Evolutionary conservation across 2,888 invertebrate genomes (phyloP).

Genomic region (Himalopsyche tibetana): DNA sequence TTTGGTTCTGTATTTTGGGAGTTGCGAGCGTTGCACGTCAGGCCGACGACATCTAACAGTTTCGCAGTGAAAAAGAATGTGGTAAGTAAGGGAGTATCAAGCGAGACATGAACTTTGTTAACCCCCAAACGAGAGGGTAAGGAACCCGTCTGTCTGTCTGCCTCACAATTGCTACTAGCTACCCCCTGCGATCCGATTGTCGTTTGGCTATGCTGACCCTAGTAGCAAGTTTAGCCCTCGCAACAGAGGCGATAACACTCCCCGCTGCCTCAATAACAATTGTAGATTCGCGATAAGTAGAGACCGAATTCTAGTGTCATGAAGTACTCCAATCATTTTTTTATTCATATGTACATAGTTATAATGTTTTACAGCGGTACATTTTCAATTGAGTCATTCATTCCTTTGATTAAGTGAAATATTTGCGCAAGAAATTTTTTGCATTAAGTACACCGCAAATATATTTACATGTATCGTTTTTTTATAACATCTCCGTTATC

Average conservation of each 20-base stretch:
- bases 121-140: slow-evolving; percentile 58
- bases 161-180: slow-evolving; percentile 39
- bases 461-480: too few species aligned
- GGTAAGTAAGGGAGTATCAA: slow-evolving; percentile 44
- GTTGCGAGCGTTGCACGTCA: too few species aligned
- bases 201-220: slow-evolving; percentile 16
- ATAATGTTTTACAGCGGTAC: too few species aligned
- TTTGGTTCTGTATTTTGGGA: too few species aligned
- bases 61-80: not conserved
- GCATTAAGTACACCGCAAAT: too few species aligned
- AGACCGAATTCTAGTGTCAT: not conserved
- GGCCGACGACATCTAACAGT: too few species aligned
- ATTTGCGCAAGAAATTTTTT: too few species aligned
- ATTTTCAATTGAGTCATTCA: too few species aligned
- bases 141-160: slow-evolving; percentile 50
- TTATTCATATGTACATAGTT: too few species aligned
- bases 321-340: too few species aligned
- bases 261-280: not conserved
- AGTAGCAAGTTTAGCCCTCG: slow-evolving; percentile 1
- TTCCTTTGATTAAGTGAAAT: too few species aligned
- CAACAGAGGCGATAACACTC: not conserved
- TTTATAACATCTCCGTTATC: too few species aligned
- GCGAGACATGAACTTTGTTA: slow-evolving; percentile 58
- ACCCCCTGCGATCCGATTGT: slow-evolving; percentile 26
- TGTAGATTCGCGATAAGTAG: not conserved